Base-by-base conservation (phyloP, 2,888 invertebrate species). In the Notocelia uddmanniana region DNA sequence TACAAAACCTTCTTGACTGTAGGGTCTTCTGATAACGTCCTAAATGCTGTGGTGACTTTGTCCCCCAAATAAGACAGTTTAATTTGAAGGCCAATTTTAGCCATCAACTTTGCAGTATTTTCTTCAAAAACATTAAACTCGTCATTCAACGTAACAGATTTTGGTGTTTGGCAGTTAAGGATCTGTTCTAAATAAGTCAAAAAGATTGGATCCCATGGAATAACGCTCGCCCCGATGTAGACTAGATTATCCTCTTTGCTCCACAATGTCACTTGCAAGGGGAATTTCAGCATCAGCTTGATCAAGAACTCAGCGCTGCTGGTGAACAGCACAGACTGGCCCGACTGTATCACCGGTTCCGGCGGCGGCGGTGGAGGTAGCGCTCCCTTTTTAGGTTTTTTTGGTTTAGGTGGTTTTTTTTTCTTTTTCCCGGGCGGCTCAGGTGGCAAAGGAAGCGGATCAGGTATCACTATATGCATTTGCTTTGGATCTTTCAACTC, bases 121-220 rank as follows among this genome's bases (percentile, higher is more conserved):
- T 93, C 93, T 80, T 93, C 88, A 76, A 93, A 93, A 75, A 93
- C 83, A 76, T 93, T 93, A 73, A 90, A 93, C 73, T 90, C 89
- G 58, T 92, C 93, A 45, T 84, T 89, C 34, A 93, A 68, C 2
- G 82, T 83, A 2, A 88, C 83, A 0, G 93, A 84, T 10, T 75
- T 70, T 23, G 88, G 84, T 21, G 79, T 76, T 66, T 82, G 74
- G 58, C 84, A 85, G 9, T 87, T 81, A 63, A 77, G 79, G 67
- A 93, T 82, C 59, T 79, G 80, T 75, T 88, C 80, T 74, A 93
- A 82, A 76, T 87, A 92, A 41, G 76, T 75, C 15, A 86, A 50
- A 77, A 90, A 93, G 31, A 76, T 74, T 8, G 85, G 86, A 76
- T 93, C 93, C 93, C 93, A 93, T 1, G 88, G 88, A 57, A 93